phyloP scores from a whole-genome alignment of 2,888 invertebrate genomes.

The Eristalinus aeneus region DNA sequence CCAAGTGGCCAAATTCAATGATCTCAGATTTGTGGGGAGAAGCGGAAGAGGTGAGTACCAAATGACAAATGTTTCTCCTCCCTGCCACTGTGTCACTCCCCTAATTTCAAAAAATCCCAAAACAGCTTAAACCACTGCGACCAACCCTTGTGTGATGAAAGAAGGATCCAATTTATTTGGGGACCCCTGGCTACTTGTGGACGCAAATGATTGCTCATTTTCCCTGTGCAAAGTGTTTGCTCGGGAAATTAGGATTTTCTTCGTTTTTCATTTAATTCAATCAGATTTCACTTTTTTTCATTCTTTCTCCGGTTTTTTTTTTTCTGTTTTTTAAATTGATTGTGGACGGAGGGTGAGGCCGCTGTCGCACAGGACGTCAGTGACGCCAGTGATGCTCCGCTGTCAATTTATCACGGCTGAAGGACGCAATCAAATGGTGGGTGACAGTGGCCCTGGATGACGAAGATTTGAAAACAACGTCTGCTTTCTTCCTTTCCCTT shows the following conservation, averaged over 20 bases:
- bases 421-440: slow-evolving; percentile 78
- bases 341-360: slow-evolving; percentile 38
- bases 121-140: background rate
- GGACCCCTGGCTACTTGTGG: slow-evolving; percentile 48
- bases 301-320: slow-evolving; percentile 29
- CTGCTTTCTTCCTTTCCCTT: background rate
- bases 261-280: slow-evolving; percentile 69
- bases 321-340: slow-evolving; percentile 48
- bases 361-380: slow-evolving; percentile 34
- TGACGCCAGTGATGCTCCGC: slow-evolving; percentile 57
- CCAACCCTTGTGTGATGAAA: slow-evolving; percentile 56
- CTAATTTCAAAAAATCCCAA: background rate
- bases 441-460: slow-evolving; percentile 73
- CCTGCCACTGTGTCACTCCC: background rate
- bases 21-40: slow-evolving; percentile 97
- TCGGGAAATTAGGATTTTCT: slow-evolving; percentile 68
- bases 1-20: slow-evolving; percentile 98
- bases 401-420: slow-evolving; percentile 78
- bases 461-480: background rate
- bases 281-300: slow-evolving; percentile 59
- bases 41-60: slow-evolving; percentile 94
- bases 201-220: slow-evolving; percentile 70
- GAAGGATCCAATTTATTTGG: too few species aligned
- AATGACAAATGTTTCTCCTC: background rate
- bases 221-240: slow-evolving; percentile 62